These are phyloP conservation scores for Oryzias javanicus DNA, from an alignment of 2,113 vertebrate genomes.

Conservation along the genomic window DNA sequence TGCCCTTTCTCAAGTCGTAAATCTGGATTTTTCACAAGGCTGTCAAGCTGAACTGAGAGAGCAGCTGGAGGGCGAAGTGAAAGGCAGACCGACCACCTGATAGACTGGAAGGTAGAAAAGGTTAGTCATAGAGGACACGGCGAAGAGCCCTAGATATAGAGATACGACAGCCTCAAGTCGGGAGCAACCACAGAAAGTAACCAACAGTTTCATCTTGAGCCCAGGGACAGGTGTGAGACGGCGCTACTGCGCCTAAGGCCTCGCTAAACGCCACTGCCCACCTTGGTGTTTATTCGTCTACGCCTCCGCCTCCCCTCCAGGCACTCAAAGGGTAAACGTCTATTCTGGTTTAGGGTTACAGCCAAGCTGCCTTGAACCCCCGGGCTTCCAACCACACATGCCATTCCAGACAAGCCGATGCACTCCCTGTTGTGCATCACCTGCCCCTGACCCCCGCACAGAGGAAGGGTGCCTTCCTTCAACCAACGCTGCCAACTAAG, in stretches of 20 bases:
- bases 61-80: constrained; percentile 68
- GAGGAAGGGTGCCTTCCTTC: constrained; percentile 49
- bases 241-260: constrained; percentile 36
- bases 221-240: constrained; percentile 60
- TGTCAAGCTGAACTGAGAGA: constrained; percentile 50
- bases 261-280: constrained; percentile 57
- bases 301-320: constrained; percentile 48
- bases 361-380: constrained; percentile 78
- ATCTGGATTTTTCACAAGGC: constrained; percentile 47
- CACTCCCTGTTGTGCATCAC: constrained; percentile 66
- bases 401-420: constrained; percentile 75
- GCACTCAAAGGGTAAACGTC: constrained; percentile 82
- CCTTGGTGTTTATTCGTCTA: constrained; percentile 80
- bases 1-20: constrained; percentile 63
- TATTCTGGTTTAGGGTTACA: constrained; percentile 82
- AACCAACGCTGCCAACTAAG: constrained; percentile 25
- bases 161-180: not conserved
- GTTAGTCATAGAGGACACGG: constrained; percentile 32
- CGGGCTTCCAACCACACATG: constrained; percentile 64
- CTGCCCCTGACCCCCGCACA: constrained; percentile 57
- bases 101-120: constrained; percentile 33
- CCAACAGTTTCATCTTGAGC: constrained; percentile 10
- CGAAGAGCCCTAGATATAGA: constrained; percentile 28
- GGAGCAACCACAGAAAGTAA: constrained; percentile 14
- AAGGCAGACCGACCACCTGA: constrained; percentile 47